These are phyloP conservation scores for Erebia epiphron DNA, from an alignment of 2,888 invertebrate species.

Conservation along the genomic window DNA sequence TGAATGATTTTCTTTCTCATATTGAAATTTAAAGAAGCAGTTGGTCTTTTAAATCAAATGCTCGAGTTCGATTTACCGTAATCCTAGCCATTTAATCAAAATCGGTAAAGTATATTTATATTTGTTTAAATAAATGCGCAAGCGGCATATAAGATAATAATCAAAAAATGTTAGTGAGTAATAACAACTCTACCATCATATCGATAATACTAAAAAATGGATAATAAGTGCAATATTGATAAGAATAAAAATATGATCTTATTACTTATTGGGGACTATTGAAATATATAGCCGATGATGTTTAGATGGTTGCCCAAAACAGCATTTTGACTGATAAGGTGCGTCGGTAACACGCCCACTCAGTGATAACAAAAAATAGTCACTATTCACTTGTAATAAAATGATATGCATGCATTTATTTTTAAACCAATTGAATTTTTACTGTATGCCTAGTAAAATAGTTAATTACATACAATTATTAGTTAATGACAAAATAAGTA, in stretches of 20 bases:
- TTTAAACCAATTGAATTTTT: not conserved
- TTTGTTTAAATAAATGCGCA: not conserved
- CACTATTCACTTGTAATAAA: not conserved
- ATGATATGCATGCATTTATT: not conserved
- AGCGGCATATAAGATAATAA: not conserved
- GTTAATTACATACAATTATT: too few relatives aligned
- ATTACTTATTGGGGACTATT: not conserved
- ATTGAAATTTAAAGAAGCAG: not conserved
- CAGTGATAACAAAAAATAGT: slow-evolving; percentile 11
- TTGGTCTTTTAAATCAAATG: not conserved
- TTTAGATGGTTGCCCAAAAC: slow-evolving; percentile 24
- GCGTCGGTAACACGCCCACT: slow-evolving; percentile 22
- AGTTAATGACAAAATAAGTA: too few relatives aligned
- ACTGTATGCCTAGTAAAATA: not conserved
- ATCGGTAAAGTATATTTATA: not conserved
- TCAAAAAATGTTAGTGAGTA: not conserved
- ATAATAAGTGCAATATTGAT: slow-evolving; percentile 18
- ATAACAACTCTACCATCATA: not conserved
- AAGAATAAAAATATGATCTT: not conserved
- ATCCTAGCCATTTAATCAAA: not conserved
- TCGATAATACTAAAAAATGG: not conserved
- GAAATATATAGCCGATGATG: not conserved
- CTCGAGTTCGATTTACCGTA: not conserved
- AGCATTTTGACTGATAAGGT: slow-evolving; percentile 30
- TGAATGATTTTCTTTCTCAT: not conserved